phyloP scores from a whole-genome alignment of 2,113 vertebrate species.

The Lycaon pictus region DNA sequence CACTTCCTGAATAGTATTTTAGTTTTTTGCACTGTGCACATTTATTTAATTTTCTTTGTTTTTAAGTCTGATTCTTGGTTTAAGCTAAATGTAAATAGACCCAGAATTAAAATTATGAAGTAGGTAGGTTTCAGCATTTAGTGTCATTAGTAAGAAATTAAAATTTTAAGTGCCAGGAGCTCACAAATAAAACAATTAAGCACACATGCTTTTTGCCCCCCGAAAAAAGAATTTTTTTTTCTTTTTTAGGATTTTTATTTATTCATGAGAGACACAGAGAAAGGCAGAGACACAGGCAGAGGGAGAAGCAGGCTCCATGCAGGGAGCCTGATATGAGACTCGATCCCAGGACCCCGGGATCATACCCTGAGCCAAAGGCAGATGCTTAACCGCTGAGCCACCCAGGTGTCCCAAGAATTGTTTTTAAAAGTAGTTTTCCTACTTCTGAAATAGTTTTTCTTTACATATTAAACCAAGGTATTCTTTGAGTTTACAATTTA shows the following conservation, averaged over 20 bases:
- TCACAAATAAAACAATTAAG: not conserved
- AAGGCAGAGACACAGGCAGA: no score
- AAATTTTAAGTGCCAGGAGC: not conserved
- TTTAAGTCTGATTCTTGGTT: conserved; percentile 34
- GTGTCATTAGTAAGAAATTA: not conserved
- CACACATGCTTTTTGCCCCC: not conserved
- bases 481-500: not conserved
- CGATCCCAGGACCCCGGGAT: no score
- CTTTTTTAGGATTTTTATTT: no score
- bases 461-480: not conserved
- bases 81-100: conserved; percentile 30
- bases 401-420: not conserved
- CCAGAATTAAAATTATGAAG: not conserved
- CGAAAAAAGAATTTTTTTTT: no score
- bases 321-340: no score
- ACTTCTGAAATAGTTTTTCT: not conserved
- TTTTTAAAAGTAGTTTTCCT: not conserved
- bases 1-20: not conserved
- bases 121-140: not conserved
- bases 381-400: no score
- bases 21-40: not conserved
- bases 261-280: no score
- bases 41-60: conserved; percentile 33
- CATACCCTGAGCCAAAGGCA: no score
- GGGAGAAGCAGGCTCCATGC: no score